Evolutionary conservation across 1,140 invertebrate genomes (phyloP), one percentile per base, ranked within the genome.

Genomic region (Drosophila bipectinata): DNA sequence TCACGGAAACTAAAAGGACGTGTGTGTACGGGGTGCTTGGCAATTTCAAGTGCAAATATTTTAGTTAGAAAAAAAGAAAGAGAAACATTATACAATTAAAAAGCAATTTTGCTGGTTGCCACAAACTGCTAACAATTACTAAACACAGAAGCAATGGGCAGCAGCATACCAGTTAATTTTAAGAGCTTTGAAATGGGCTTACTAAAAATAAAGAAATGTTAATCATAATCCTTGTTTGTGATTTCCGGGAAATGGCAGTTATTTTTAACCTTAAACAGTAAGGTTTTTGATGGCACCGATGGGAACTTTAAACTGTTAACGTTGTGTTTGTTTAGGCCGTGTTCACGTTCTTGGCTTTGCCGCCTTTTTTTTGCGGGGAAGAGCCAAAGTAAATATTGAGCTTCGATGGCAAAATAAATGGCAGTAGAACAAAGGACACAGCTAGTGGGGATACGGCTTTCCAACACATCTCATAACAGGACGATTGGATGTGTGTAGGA

Each of bases 81-180:
- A 32, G 51, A 61, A 87, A 82, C 74, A 72, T 78, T 58, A 72
- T 67, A 55, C 83, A 85, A 85, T 85, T 87, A 87, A 87, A 85
- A 87, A 58, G 44, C 74, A 74, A 85, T 85, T 87, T 81, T 49
- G 63, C 58, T 58, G 60, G 66, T 57, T 47, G 63, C 61, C 77
- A 47, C 45, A 54, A 58, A 75, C 63, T 75, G 71, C 67, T 45
- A 53, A 54, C 76, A 30, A 82, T 78, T 83, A 74, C 53, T 57
- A 1, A 7, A 41, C 34, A 57, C 45, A 44, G 41, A 15, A 44
- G 41, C 41, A 5, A 28, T 28, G 26, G 26, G 26, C 26, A 28
- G 26, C 26, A 28, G 26, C 26, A 6, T 5, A 28, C 26, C 26
- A 41, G 15, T 15, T 15, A 8, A 18, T 8, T 15, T 44, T 44